These are phyloP conservation scores for Ichneumoninae sp. DNA, from an alignment of 2,888 invertebrate genomes.

Conservation along the genomic window DNA sequence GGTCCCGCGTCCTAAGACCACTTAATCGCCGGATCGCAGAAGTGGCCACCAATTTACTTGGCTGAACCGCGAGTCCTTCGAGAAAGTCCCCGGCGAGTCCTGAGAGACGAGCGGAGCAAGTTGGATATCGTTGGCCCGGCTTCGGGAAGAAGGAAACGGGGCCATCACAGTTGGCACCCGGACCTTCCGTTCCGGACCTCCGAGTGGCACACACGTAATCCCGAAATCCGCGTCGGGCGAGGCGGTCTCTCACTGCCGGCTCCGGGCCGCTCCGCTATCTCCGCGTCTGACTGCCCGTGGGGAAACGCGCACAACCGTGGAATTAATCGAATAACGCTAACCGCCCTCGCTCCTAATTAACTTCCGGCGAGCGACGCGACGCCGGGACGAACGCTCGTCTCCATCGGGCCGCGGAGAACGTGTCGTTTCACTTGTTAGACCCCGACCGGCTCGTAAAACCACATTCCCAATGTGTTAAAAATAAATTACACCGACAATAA, in stretches of 20 bases:
- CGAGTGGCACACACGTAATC: constrained; percentile 63
- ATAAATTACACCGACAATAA: constrained; percentile 41
- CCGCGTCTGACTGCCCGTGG: constrained; percentile 30
- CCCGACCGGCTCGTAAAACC: constrained; percentile 30
- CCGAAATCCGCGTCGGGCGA: constrained; percentile 64
- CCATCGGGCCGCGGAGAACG: constrained; percentile 49
- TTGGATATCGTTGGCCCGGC: constrained; percentile 24
- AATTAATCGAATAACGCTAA: constrained; percentile 71
- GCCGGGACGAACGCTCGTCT: constrained; percentile 42
- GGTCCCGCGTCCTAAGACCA: constrained; percentile 75
- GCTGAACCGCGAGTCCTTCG: constrained; percentile 75
- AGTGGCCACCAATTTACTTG: constrained; percentile 81
- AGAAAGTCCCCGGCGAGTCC: constrained; percentile 27
- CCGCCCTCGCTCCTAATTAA: constrained; percentile 70
- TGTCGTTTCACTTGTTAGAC: constrained; percentile 41
- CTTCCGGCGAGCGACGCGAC: constrained; percentile 64
- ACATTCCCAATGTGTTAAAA: constrained; percentile 9
- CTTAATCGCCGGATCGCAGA: constrained; percentile 82
- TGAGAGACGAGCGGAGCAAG: constrained; percentile 22
- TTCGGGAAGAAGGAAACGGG: constrained; percentile 69
- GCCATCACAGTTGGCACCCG: constrained; percentile 81
- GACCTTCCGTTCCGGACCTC: constrained; percentile 65
- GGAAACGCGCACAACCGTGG: constrained; percentile 65
- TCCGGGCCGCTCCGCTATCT: constrained; percentile 25
- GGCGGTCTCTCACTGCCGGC: constrained; percentile 40